A percentile compares a stretch with the other conserved stretches of the same genome.
Conservation (phyloP, 2,888 invertebrate species). For the Philhelius pedissequus region DNA sequence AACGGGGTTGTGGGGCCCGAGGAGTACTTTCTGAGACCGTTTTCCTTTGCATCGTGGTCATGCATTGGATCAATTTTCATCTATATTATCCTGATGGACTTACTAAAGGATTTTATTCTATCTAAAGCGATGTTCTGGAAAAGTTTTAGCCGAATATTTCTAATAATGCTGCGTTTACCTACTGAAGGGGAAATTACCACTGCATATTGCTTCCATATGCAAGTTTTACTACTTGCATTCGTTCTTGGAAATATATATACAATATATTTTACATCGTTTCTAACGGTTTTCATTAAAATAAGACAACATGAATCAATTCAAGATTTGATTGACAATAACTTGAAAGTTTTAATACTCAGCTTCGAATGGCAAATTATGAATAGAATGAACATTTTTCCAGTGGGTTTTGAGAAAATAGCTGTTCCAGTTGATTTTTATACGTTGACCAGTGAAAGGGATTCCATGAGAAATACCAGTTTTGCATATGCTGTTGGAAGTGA, state of each 20-base stretch:
- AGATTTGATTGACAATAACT: slow-evolving; percentile 24
- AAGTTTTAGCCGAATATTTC: neutral
- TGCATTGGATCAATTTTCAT: slow-evolving; percentile 1
- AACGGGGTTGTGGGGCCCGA: slow-evolving; percentile 13
- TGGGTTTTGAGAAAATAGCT: slow-evolving; percentile 9
- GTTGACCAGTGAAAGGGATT: neutral
- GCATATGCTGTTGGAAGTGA: slow-evolving; percentile 9
- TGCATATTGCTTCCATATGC: neutral
- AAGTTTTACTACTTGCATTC: slow-evolving; percentile 20
- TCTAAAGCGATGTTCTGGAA: neutral
- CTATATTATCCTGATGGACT: slow-evolving; percentile 16
- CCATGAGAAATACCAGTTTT: slow-evolving; percentile 19
- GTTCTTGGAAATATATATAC: slow-evolving; percentile 24
- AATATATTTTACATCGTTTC: slow-evolving; percentile 34
- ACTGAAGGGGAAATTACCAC: neutral
- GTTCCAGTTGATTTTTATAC: neutral
- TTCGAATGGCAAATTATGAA: neutral
- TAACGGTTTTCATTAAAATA: slow-evolving; percentile 35
- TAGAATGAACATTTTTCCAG: neutral
- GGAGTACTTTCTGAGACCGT: slow-evolving; percentile 31
- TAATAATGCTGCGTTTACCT: slow-evolving; percentile 2
- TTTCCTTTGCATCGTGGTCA: neutral
- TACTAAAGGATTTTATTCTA: neutral
- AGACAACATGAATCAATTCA: slow-evolving; percentile 6
- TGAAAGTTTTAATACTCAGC: neutral